Evolutionary conservation across 2,113 vertebrate species (phyloP).

Genomic region (Mesoclemmys tuberculata): DNA sequence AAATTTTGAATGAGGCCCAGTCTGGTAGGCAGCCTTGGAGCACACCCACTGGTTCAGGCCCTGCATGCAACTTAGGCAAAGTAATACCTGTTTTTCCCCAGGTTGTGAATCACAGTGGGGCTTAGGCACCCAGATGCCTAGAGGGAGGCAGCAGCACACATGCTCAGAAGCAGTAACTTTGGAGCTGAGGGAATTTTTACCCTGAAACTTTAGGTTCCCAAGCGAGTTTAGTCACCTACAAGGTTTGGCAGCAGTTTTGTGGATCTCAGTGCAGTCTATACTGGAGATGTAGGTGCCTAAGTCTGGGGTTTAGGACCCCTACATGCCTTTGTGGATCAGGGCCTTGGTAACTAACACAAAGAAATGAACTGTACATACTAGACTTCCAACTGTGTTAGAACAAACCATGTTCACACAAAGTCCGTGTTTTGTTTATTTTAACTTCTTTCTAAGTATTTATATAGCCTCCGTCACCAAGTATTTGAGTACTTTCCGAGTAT

Average conservation of each 20-base stretch:
- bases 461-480: background rate
- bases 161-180: background rate
- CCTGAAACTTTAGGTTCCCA: background rate
- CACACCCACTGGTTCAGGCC: background rate
- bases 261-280: too few species aligned
- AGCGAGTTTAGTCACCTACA: background rate
- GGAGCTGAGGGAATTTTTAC: background rate
- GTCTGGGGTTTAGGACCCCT: background rate
- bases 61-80: too few species aligned
- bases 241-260: background rate
- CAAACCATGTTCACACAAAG: accelerated
- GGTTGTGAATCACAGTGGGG: background rate
- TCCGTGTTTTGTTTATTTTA: accelerated
- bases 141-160: background rate
- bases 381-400: background rate
- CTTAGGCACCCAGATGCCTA: background rate
- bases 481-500: background rate
- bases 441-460: background rate
- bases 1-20: background rate
- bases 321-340: background rate
- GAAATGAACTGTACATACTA: background rate
- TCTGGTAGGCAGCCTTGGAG: background rate
- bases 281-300: background rate
- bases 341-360: background rate
- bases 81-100: background rate